Percentiles rank a stretch among this genome's conserved stretches.
phyloP scores from a whole-genome alignment of 2,888 invertebrate genomes.

The Ypsolopha sequella region DNA sequence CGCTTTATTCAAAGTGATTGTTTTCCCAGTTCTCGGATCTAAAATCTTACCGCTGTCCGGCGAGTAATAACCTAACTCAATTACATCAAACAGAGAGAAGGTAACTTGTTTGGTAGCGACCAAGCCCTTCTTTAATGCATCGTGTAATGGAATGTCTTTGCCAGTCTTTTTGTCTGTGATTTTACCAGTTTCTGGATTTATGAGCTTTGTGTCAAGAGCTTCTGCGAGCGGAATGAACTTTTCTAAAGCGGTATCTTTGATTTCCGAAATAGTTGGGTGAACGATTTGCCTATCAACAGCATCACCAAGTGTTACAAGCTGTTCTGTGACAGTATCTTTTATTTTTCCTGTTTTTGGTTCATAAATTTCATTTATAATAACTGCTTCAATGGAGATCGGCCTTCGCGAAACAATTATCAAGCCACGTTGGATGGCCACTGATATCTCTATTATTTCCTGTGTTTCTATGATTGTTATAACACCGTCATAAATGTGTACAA shows the following conservation, averaged over 20 bases:
- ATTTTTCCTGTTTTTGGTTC: slow-evolving; percentile 78
- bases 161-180: slow-evolving; percentile 80
- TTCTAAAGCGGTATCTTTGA: slow-evolving; percentile 81
- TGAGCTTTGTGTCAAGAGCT: slow-evolving; percentile 77
- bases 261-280: slow-evolving; percentile 84
- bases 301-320: slow-evolving; percentile 79
- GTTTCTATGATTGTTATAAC: slow-evolving; percentile 79
- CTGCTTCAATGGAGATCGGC: slow-evolving; percentile 84
- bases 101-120: slow-evolving; percentile 79
- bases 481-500: slow-evolving; percentile 82
- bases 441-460: slow-evolving; percentile 76
- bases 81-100: slow-evolving; percentile 79
- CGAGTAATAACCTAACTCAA: slow-evolving; percentile 82
- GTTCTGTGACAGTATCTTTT: slow-evolving; percentile 78
- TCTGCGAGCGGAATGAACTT: slow-evolving; percentile 80
- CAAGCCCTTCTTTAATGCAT: slow-evolving; percentile 77
- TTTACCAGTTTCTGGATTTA: slow-evolving; percentile 78
- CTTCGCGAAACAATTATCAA: slow-evolving; percentile 76
- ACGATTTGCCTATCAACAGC: slow-evolving; percentile 84
- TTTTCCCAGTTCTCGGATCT: slow-evolving; percentile 81
- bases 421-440: slow-evolving; percentile 79
- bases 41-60: slow-evolving; percentile 80
- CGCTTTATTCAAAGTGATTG: slow-evolving; percentile 81
- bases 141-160: slow-evolving; percentile 76
- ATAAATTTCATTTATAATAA: slow-evolving; percentile 78